A percentile compares a stretch with the other conserved stretches of the same genome.
These are phyloP conservation scores for Microctonus hyperodae DNA, from an alignment of 2,888 invertebrate genomes.

Conservation along the genomic window DNA sequence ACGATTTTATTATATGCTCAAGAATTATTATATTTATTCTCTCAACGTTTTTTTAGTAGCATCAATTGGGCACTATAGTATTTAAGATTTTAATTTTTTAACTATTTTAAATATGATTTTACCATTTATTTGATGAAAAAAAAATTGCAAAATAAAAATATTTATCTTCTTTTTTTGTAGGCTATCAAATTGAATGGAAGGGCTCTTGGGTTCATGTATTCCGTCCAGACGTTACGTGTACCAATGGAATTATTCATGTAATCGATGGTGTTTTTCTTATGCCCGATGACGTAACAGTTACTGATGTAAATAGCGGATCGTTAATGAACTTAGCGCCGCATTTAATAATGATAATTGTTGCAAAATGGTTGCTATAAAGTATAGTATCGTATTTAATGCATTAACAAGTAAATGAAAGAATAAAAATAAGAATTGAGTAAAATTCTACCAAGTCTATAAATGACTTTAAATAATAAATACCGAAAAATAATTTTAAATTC, in stretches of 20 bases:
- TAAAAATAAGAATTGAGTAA: constrained; percentile 8
- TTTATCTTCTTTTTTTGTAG: constrained; percentile 67
- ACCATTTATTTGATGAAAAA: no score
- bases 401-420: constrained; percentile 4
- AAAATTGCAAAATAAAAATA: no score
- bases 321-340: constrained; percentile 58
- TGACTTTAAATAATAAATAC: neutral
- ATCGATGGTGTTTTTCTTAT: constrained; percentile 87
- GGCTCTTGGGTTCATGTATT: constrained; percentile 85
- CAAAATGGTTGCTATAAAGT: constrained; percentile 62
- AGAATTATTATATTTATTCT: no score
- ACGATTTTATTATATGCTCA: no score
- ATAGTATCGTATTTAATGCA: neutral
- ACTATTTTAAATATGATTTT: no score
- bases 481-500: no score
- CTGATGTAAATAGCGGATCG: constrained; percentile 63
- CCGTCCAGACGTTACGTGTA: constrained; percentile 93
- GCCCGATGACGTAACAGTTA: constrained; percentile 83
- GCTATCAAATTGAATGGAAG: constrained; percentile 89
- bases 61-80: no score
- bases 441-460: neutral
- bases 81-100: no score
- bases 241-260: constrained; percentile 94
- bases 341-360: constrained; percentile 60
- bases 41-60: no score